Conservation (phyloP, 2,797 vertebrate species). For the Adrianichthys oophorus region DNA sequence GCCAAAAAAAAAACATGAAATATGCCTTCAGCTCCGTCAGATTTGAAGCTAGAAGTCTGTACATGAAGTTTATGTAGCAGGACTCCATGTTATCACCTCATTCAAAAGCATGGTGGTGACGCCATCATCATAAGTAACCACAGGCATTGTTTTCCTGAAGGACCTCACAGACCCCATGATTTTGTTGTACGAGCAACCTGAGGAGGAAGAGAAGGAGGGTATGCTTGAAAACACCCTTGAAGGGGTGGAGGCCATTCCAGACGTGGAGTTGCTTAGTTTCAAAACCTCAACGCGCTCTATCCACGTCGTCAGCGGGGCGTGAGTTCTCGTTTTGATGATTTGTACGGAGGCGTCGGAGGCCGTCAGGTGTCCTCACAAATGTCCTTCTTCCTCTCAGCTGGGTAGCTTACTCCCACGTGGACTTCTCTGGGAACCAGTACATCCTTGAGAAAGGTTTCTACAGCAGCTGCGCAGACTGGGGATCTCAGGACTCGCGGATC, state of each 20-base stretch:
- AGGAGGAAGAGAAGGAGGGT: slow-evolving; percentile 81
- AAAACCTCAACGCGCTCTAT: slow-evolving; percentile 82
- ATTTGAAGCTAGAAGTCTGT: too few species aligned
- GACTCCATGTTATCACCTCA: too few species aligned
- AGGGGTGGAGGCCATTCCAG: slow-evolving; percentile 84
- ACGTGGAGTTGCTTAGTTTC: slow-evolving; percentile 82
- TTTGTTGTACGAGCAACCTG: slow-evolving; percentile 83
- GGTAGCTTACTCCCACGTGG: slow-evolving; percentile 90
- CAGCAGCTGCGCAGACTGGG: slow-evolving; percentile 90
- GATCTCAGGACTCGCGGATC: slow-evolving; percentile 79
- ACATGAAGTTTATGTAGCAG: too few species aligned
- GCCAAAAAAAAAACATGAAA: too few species aligned
- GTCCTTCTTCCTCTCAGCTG: slow-evolving; percentile 74
- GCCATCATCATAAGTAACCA: background rate
- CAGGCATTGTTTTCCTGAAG: slow-evolving; percentile 55
- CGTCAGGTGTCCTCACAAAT: background rate
- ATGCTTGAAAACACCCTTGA: slow-evolving; percentile 79
- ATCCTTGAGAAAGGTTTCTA: slow-evolving; percentile 95
- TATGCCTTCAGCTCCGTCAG: too few species aligned
- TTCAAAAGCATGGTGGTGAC: too few species aligned
- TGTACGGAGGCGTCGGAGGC: background rate
- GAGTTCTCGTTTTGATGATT: slow-evolving; percentile 47
- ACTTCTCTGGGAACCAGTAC: slow-evolving; percentile 91
- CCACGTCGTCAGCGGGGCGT: slow-evolving; percentile 90
- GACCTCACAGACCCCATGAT: slow-evolving; percentile 85